Evolutionary conservation across 2,888 invertebrate genomes (phyloP), one percentile per base, ranked within the genome.

Genomic region (Tipula lateralis): DNA sequence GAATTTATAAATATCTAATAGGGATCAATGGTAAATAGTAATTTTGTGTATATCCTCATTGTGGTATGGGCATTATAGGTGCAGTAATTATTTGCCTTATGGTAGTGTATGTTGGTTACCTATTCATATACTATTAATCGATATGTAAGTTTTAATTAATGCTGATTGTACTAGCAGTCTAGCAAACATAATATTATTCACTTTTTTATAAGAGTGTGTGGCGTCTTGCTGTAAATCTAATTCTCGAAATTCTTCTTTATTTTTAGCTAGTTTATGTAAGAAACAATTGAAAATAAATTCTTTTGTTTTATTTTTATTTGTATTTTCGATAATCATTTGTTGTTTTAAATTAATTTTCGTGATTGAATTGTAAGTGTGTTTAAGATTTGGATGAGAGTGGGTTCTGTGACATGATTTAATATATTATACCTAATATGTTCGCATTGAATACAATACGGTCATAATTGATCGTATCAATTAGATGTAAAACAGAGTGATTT

Each of bases 1-100:
- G 66, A 24, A 66, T 66, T 66, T 66, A 66, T 66, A 66, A 66
- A 66, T 66, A 66, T 66, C 66, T 66, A 66, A 66, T 66, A 66
- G 66, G 66, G 66, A 66, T 66, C 24, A 66, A 66, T 66, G 66
- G 66, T 66, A 66, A 66, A 66, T 66, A 66, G 66, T 66, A 66
- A 66, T 66, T 66, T 66, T 66, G 66, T 5, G 66, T 66, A 66
- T 13, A 24, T 66, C 24, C 24, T 6, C 36, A 9, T 66, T 24
- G n/a, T 24, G 66, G 24, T 66, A 66, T 66, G 50, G 19, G 50
- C 19, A 50, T 24, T 66, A 24, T n/a, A 66, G 66, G 66, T 66
- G 24, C 66, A 24, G 66, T 66, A 66, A 66, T 19, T 66, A 66
- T 24, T 24, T 24, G 1, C 66, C 3, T 19, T 66, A 24, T 66